Base-by-base conservation (phyloP, 2,888 invertebrate species). In the Eulithis testata region DNA sequence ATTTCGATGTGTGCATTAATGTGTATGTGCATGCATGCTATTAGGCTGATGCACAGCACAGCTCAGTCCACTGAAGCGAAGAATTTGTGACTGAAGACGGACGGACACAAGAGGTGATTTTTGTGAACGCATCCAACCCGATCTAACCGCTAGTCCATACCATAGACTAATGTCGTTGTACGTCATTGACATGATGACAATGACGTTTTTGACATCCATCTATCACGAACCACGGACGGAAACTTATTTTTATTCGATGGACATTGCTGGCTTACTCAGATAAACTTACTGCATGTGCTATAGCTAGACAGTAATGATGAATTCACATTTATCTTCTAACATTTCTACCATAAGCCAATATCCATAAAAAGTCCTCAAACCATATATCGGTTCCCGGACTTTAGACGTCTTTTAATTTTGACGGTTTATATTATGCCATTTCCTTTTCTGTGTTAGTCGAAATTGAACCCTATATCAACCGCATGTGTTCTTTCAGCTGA, bases 401-500 rank as follows among this genome's bases (percentile, higher is more conserved):
- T 65, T 55, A 45, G 60, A 63, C 60, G 54, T 50, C 67, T 62
- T 76, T 73, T 63, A 52, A 74, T 72, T 76, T 78, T 70, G 73
- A 58, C 68, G 76, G 69, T 52, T 31, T 31, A 31, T 31, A 65
- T 73, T 75, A 74, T 68, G 72, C 52, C 70, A 76, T 66, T 76
- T 73, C 63, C 58, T 69, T 70, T 68, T 43, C 44, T 76, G 70
- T 81, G 80, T 82, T 84, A 88, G 86, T 88, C 86, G 76, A 93
- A 90, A 85, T 87, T 93, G 88, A 89, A 89, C 92, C 87, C 79
- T 92, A 91, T 78, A 79, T 84, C 83, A 84, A 88, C 88, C 91
- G 89, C 93, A 93, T 93, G 93, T 93, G 87, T 88, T 88, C 84
- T 88, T 91, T 87, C 91, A 93, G 93, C 93, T 91, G 93, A 90